These are phyloP conservation scores for Xylophagus ater DNA, from an alignment of 2,888 invertebrate species.

Conservation along the genomic window DNA sequence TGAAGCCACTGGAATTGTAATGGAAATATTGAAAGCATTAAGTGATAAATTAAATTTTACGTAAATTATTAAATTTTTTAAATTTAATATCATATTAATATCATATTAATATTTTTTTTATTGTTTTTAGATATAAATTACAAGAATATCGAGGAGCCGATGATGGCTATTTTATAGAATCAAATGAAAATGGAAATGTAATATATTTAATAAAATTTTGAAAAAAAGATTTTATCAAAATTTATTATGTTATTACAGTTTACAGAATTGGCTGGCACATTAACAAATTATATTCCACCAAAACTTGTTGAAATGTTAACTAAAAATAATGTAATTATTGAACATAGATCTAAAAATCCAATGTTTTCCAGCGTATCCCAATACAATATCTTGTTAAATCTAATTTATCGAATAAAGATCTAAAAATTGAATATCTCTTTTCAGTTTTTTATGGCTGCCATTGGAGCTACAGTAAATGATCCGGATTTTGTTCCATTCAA, in stretches of 20 bases:
- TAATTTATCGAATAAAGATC: too few relatives aligned
- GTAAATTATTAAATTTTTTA: slow-evolving; percentile 36
- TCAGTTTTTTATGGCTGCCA: slow-evolving; percentile 33
- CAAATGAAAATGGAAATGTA: slow-evolving; percentile 27
- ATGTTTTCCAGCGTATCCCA: too few relatives aligned
- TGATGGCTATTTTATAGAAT: slow-evolving; percentile 16
- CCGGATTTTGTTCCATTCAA: slow-evolving; percentile 45
- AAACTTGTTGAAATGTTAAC: slow-evolving; percentile 26
- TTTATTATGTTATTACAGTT: slow-evolving; percentile 6
- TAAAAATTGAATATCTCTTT: not conserved
- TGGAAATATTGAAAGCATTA: slow-evolving; percentile 68
- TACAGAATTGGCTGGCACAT: slow-evolving; percentile 26
- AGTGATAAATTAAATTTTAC: slow-evolving; percentile 71
- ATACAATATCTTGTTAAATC: too few relatives aligned
- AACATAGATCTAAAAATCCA: too few relatives aligned
- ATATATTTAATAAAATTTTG: slow-evolving; percentile 5
- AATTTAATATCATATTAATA: not conserved
- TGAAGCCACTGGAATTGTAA: slow-evolving; percentile 58
- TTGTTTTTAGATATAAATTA: slow-evolving; percentile 23
- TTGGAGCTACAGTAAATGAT: slow-evolving; percentile 35
- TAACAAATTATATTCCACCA: slow-evolving; percentile 29
- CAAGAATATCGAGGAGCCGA: slow-evolving; percentile 24
- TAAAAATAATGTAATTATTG: not conserved
- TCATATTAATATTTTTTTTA: not conserved
- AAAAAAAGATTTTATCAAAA: not conserved